These are phyloP conservation scores for Drosophila malerkotliana DNA, from an alignment of 1,140 invertebrate species.

Conservation along the genomic window DNA sequence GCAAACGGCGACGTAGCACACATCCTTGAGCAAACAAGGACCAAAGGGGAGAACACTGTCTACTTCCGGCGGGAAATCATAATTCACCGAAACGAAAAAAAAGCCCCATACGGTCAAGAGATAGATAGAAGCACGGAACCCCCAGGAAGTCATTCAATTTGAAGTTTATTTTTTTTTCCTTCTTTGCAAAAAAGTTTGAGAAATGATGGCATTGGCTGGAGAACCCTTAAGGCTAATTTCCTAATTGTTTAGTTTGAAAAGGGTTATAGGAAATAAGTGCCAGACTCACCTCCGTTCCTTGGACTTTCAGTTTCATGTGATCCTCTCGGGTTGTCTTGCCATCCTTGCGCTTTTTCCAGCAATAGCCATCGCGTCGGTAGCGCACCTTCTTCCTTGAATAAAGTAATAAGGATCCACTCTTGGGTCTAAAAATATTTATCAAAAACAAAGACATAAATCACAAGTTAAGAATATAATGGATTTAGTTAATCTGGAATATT, in stretches of 20 bases:
- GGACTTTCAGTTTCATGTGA: conserved; percentile 99
- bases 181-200: conserved; percentile 28
- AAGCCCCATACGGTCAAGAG: conserved; percentile 30
- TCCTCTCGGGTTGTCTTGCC: conserved; percentile 99
- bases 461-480: neutral
- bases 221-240: conserved; percentile 61
- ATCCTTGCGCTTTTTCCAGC: conserved; percentile 99
- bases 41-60: conserved; percentile 40
- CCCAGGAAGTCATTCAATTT: conserved; percentile 20
- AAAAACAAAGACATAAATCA: neutral
- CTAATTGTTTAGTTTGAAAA: conserved; percentile 70
- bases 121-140: conserved; percentile 5
- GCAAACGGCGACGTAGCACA: conserved; percentile 37
- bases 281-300: conserved; percentile 93
- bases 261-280: neutral
- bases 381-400: conserved; percentile 98
- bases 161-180: conserved; percentile 16
- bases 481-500: neutral
- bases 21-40: conserved; percentile 56
- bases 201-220: conserved; percentile 39
- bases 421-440: conserved; percentile 87
- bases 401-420: conserved; percentile 98
- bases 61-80: conserved; percentile 83
- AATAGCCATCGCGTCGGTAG: conserved; percentile 98
- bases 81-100: conserved; percentile 57